Base-by-base conservation (phyloP, 2,797 vertebrate genomes). In the Arnoldichthys spilopterus region DNA sequence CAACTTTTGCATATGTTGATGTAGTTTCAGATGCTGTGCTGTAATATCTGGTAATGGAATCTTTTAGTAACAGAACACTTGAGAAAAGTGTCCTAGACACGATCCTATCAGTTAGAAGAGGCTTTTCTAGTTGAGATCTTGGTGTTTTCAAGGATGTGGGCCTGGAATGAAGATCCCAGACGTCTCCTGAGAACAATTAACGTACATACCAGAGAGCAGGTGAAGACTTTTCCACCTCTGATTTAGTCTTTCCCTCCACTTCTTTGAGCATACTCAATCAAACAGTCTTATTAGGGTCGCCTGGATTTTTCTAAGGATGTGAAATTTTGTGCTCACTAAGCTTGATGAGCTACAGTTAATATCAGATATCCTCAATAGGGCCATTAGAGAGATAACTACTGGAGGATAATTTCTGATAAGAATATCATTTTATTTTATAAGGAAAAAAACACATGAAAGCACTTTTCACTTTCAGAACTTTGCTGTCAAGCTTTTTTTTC, bases 261-360 rank as follows among this genome's bases (percentile, higher is more conserved):
- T 71, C 28, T 54, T 32, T 6, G 26, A 0, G 37, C 18, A 37
- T 40, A 40, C 40, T 67, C 24, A 43, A 63, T 72, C 69, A 61
- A 76, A 64, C 26, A 32, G 15, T 77, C 51, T 63, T 63, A 74
- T 72, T 73, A 77, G 40, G 24, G 11, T 26, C 34, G 28, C 43
- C 77, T 22, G 47, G 37, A 70, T 13, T 53, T 81, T 80, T 40
- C 61, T 78, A 40, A 78, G 73, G 61, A 54, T 56, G 56, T 47
- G 49, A 69, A 62, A n/a, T 68, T 68, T 37, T 34, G 43, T 40
- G 73, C 58, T 53, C 56, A 20, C 59, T 30, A 71, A 72, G 61
- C 72, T 70, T 78, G 67, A 59, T 78, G 79, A 71, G 74, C 59
- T 59, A 5, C 34, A 68, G 28, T 58, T 82, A 78, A 70, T 71